Conservation (phyloP, 1,140 invertebrate species). For the Danaus melanippus region DNA sequence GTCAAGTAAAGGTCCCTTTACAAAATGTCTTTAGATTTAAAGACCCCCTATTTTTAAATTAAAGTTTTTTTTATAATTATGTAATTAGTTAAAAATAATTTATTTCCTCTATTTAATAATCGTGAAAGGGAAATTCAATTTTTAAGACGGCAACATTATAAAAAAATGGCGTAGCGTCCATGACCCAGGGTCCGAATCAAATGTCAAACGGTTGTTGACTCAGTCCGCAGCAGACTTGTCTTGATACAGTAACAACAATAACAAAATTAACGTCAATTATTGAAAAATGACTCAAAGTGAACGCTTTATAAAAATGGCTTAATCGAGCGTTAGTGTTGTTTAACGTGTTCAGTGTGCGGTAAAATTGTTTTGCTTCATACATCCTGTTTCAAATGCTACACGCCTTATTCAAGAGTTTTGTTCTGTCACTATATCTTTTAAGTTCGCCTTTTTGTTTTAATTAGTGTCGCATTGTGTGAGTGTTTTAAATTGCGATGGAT, state of each 20-base stretch:
- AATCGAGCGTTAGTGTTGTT: constrained; percentile 8
- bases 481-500: neutral
- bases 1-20: too few species aligned
- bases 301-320: constrained; percentile 10
- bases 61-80: too few species aligned
- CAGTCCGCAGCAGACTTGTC: constrained; percentile 3
- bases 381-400: constrained; percentile 17
- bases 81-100: too few species aligned
- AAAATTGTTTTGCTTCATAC: constrained; percentile 22
- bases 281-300: constrained; percentile 4
- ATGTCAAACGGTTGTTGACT: constrained; percentile 66
- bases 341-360: neutral
- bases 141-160: constrained; percentile 19
- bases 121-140: neutral
- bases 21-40: too few species aligned
- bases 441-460: too few species aligned
- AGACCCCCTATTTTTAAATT: too few species aligned
- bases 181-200: constrained; percentile 19
- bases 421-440: too few species aligned
- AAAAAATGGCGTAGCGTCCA: constrained; percentile 38
- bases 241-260: constrained; percentile 17
- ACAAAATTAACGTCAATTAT: constrained; percentile 34
- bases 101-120: too few species aligned
- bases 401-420: constrained; percentile 6
- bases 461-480: constrained; percentile 1